Evolutionary conservation across 2,797 vertebrate species (phyloP).

Genomic region (Moxostoma hubbsi): DNA sequence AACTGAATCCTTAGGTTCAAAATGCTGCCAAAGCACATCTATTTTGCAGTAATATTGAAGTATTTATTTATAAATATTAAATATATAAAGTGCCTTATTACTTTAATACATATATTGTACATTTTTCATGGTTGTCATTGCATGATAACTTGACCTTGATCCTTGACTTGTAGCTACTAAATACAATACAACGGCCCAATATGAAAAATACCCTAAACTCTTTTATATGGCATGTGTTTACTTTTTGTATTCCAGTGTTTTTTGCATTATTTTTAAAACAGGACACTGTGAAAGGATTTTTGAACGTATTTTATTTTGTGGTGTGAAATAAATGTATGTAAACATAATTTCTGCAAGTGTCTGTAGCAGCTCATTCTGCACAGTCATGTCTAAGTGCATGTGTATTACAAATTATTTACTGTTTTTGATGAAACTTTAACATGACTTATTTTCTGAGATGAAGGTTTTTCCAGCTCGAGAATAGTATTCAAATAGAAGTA

Average conservation of each 20-base stretch:
- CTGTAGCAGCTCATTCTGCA: neutral
- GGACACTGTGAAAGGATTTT: neutral
- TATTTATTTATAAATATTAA: neutral
- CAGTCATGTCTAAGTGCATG: slow-evolving; percentile 44
- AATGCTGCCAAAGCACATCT: neutral
- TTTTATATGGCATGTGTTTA: slow-evolving; percentile 53
- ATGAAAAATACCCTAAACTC: slow-evolving; percentile 33
- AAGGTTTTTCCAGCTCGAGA: slow-evolving; percentile 23
- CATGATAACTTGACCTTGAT: slow-evolving; percentile 36
- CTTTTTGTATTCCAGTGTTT: slow-evolving; percentile 29
- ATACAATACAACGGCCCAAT: slow-evolving; percentile 1
- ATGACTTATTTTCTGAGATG: slow-evolving; percentile 28
- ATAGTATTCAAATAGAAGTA: neutral
- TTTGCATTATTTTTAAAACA: neutral
- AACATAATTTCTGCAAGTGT: neutral
- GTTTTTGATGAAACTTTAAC: slow-evolving; percentile 19
- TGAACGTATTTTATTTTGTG: slow-evolving; percentile 13
- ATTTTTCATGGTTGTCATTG: slow-evolving; percentile 31
- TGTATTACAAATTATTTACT: slow-evolving; percentile 26
- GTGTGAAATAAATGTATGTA: neutral
- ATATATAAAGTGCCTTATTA: neutral
- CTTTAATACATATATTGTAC: neutral
- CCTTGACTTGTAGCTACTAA: slow-evolving; percentile 17
- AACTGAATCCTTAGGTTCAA: neutral
- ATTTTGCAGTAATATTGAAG: neutral